Percentiles rank a stretch among this genome's conserved stretches.
Evolutionary conservation across 64 coral and sea anemone species (phyloP).

Genomic region (Montipora foliosa): DNA sequence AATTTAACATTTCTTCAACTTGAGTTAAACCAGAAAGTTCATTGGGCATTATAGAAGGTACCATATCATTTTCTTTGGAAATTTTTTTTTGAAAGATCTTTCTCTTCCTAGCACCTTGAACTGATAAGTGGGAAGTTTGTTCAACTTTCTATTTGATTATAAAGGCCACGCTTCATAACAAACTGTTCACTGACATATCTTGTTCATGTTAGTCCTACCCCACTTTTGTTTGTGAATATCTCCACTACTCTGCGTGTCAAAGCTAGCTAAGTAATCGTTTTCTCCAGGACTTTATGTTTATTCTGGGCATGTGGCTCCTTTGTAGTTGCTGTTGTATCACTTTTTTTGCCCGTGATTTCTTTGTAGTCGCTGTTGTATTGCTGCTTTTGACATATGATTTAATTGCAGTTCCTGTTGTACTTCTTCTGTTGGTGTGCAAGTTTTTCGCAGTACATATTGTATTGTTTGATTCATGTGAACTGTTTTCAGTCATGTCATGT

Average conservation of each 20-base stretch:
- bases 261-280: slow-evolving; percentile 38
- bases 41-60: no score
- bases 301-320: slow-evolving; percentile 2
- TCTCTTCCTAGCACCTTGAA: slow-evolving; percentile 3
- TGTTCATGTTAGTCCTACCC: slow-evolving; percentile 23
- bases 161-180: slow-evolving; percentile 52
- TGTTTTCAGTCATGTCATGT: slow-evolving; percentile 37
- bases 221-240: slow-evolving; percentile 53
- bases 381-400: slow-evolving; percentile 39
- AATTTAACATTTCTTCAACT: no score
- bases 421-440: slow-evolving; percentile 1
- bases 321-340: neutral
- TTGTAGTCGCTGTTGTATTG: slow-evolving; percentile 21
- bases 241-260: slow-evolving; percentile 44
- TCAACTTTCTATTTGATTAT: slow-evolving; percentile 46
- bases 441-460: slow-evolving; percentile 50
- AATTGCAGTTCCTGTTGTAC: neutral
- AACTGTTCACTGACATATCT: slow-evolving; percentile 36
- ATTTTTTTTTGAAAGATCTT: no score
- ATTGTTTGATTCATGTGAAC: slow-evolving; percentile 46
- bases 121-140: slow-evolving; percentile 43
- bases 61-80: no score
- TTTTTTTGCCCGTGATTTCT: slow-evolving; percentile 36
- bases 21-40: no score
- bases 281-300: slow-evolving; percentile 29